Evolutionary conservation across 2,888 invertebrate genomes (phyloP), one percentile per base, ranked within the genome.

Genomic region (Sepioteuthis lessoniana): DNA sequence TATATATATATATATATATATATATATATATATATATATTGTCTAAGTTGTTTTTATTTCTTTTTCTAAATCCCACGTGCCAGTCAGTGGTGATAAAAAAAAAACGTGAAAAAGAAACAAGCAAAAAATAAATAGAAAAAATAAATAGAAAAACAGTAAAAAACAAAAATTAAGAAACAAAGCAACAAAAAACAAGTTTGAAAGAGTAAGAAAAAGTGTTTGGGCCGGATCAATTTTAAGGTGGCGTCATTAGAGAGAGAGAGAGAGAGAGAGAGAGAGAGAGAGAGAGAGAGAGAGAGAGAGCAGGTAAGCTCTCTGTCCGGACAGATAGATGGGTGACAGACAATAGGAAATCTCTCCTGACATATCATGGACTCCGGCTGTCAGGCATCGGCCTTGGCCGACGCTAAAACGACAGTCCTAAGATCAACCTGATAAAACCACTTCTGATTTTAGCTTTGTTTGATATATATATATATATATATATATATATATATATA

Each of bases 341-440:
- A n/a, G 76, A 76, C 76, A 76, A 76, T 76, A 35, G 16, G n/a
- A 35, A 76, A 76, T 76, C 76, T 76, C 76, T 76, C 76, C 76
- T 76, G 76, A 76, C 76, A 76, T 76, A n/a, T 76, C 76, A n/a
- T 76, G n/a, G 76, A 35, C 76, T n/a, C 76, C n/a, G 76, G 16
- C 76, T 76, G 76, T 76, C 76, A 76, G 76, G 76, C 76, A 76
- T n/a, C n/a, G 76, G 76, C n/a, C 76, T 76, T 76, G n/a, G 10
- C n/a, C n/a, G 76, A 13, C 19, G n/a, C 76, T 76, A 76, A 76
- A 76, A 76, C 76, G 16, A n/a, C 76, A 76, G 16, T 76, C 76
- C n/a, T 16, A n/a, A 76, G 76, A 76, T 76, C 76, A 35, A 4
- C 5, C n/a, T n/a, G 76, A 76, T 76, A 76, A 76, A 76, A 76